Evolutionary conservation across 1,140 invertebrate species (phyloP), one percentile per base, ranked within the genome.

Genomic region (Polyergus mexicanus): DNA sequence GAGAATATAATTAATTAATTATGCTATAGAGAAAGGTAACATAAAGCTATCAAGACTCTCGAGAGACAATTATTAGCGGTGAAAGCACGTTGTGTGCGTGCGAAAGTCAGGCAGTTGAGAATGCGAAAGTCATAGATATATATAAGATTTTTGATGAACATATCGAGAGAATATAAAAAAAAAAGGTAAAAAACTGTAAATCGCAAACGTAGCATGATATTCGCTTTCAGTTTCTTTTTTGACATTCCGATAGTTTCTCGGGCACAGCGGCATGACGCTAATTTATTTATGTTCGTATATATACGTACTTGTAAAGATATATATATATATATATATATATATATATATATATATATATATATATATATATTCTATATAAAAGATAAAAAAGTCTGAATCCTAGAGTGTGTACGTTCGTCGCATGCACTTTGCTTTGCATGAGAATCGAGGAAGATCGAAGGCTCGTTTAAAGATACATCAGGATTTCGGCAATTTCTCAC

Each of bases 381-480:
- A 92, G 91, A 90, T 74, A 93, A 85, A 93, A 86, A 93, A 92
- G 93, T 87, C 91, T 94, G 92, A 95, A 95, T 95, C 92, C 94
- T 94, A 95, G 94, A 95, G 94, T 94, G 94, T 94, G 91, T 94
- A 94, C 94, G 90, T 94, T 81, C 88, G 80, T 91, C 80, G 72
- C 92, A 92, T 92, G 92, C 91, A 92, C 78, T 88, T 87, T 47
- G 74, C 86, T 86, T 89, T 90, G 65, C 74, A 88, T 78, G 86
- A 84, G 35, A 88, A 84, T 84, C 56, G 86, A 75, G 86, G 74
- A 87, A 72, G 65, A 87, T 83, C 60, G 54, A 68, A 90, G 81
- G 85, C 88, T 87, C 80, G 47, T 51, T 68, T 56, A 86, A 71
- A 86, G 65, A 47, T 54, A 28, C 54, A 32, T 51, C 60, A 87